A percentile compares a stretch with the other conserved stretches of the same genome.
Evolutionary conservation across 2,113 vertebrate species (phyloP).

Genomic region (Calidris pygmaea): DNA sequence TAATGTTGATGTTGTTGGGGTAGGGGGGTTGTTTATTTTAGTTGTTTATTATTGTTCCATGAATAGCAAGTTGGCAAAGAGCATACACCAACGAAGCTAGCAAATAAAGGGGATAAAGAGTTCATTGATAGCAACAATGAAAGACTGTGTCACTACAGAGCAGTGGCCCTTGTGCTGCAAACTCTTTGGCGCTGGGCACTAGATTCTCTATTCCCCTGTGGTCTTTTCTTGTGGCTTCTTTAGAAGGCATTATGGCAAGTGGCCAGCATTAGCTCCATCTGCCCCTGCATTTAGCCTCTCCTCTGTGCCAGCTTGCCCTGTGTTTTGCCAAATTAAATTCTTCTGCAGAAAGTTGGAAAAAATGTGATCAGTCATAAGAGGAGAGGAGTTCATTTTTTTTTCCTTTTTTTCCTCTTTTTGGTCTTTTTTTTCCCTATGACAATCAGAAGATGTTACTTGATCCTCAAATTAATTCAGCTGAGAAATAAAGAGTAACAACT

Average conservation of each 20-base stretch:
- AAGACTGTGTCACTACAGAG: conserved; percentile 19
- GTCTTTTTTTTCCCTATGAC: background rate
- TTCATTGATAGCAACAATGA: conserved; percentile 60
- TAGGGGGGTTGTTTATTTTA: conserved; percentile 1
- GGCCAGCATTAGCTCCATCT: background rate
- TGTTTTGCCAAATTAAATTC: background rate
- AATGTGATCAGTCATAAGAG: background rate
- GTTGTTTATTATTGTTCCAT: background rate
- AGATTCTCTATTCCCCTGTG: background rate
- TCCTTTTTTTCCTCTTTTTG: background rate
- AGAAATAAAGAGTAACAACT: background rate
- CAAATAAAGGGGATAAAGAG: conserved; percentile 41
- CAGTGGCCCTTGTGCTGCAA: conserved; percentile 36
- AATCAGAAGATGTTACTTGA: background rate
- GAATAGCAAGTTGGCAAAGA: conserved; percentile 33
- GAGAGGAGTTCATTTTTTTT: too few species aligned
- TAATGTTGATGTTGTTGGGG: background rate
- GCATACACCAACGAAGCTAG: background rate
- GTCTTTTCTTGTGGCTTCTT: conserved; percentile 38
- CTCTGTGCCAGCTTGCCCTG: background rate
- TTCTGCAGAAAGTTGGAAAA: background rate
- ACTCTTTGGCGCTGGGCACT: background rate
- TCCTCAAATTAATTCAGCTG: background rate
- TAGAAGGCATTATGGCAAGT: conserved; percentile 9
- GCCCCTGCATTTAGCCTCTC: background rate